phyloP scores from a whole-genome alignment of 2,113 vertebrate genomes.

The Daubentonia madagascariensis region DNA sequence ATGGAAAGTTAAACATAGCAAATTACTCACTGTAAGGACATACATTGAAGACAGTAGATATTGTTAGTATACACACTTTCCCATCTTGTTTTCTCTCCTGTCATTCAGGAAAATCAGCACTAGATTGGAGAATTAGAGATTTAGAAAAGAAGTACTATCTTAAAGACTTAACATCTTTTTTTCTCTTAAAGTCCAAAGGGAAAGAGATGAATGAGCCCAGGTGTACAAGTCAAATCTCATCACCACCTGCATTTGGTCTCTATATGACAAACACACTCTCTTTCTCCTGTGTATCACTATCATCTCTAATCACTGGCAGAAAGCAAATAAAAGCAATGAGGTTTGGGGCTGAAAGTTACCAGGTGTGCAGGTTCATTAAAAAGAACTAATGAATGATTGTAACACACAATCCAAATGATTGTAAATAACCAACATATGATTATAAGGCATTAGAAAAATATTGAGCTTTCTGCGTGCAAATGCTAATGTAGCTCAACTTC shows the following conservation, averaged over 20 bases:
- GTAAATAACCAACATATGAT: neutral
- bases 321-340: neutral
- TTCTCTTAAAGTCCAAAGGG: neutral
- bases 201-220: neutral
- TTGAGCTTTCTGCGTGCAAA: neutral
- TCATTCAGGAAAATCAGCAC: neutral
- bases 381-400: neutral
- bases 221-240: neutral
- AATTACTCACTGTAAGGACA: neutral
- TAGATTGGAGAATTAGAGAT: neutral
- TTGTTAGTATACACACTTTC: neutral
- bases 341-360: neutral
- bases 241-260: neutral
- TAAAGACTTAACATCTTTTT: neutral
- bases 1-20: neutral
- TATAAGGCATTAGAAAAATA: neutral
- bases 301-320: neutral
- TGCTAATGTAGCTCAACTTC: neutral
- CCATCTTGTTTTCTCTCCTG: neutral
- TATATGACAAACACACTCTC: neutral
- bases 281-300: neutral
- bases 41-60: neutral
- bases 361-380: slow-evolving; percentile 39
- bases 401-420: neutral
- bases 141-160: neutral